Evolutionary conservation across 2,888 invertebrate genomes (phyloP).

Genomic region (Scelioninae gen. 1): DNA sequence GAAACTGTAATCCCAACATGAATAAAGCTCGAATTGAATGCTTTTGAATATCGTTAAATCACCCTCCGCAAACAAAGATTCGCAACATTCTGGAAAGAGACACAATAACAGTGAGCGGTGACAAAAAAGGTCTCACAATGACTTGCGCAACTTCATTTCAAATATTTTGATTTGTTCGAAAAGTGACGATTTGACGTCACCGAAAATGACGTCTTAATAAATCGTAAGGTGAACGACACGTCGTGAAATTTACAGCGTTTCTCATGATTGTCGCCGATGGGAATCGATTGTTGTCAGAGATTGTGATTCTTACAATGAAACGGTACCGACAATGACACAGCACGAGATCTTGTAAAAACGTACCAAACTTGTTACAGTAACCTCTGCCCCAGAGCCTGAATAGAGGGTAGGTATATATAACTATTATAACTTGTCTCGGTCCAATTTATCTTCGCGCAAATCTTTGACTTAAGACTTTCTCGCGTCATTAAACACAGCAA

Average conservation of each 20-base stretch:
- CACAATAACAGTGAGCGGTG: constrained; percentile 8
- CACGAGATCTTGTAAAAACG: constrained; percentile 71
- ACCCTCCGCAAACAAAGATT: constrained; percentile 32
- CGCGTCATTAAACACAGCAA: constrained; percentile 53
- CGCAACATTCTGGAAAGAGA: constrained; percentile 40
- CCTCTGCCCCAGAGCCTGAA: constrained; percentile 35
- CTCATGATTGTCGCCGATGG: constrained; percentile 66
- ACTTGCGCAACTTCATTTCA: constrained; percentile 33
- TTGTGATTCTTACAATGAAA: constrained; percentile 59
- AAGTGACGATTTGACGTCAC: background rate
- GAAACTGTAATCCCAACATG: too few relatives aligned
- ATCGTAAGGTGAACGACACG: constrained; percentile 44
- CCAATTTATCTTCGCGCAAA: constrained; percentile 56
- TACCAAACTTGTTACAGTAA: constrained; percentile 70
- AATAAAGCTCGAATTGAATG: too few relatives aligned
- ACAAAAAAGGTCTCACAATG: constrained; percentile 17
- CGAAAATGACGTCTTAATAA: constrained; percentile 37
- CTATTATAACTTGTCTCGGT: constrained; percentile 50
- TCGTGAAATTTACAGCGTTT: constrained; percentile 25
- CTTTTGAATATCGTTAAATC: constrained; percentile 3
- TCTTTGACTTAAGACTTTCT: constrained; percentile 59
- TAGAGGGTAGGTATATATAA: constrained; percentile 16
- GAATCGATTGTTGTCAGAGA: constrained; percentile 69
- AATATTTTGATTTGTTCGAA: constrained; percentile 38
- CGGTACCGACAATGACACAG: constrained; percentile 77